Evolutionary conservation across 1,140 invertebrate species (phyloP).

Genomic region (Tribolium madens): DNA sequence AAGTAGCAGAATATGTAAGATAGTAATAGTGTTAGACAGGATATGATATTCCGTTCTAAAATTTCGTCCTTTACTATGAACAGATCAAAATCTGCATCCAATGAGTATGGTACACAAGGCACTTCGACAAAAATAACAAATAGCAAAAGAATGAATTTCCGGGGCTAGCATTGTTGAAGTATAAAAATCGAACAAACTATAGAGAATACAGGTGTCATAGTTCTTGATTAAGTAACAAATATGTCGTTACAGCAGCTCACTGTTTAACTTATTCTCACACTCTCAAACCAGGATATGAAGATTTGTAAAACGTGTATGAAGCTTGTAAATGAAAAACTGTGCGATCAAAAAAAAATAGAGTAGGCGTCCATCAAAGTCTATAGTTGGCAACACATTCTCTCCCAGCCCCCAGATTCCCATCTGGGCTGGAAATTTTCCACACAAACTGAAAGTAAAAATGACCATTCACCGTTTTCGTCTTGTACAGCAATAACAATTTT

Average conservation of each 20-base stretch:
- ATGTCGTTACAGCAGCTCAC: constrained; percentile 71
- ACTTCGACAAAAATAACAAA: not conserved
- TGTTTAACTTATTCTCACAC: constrained; percentile 61
- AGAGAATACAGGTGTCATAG: constrained; percentile 66
- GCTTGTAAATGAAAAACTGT: too few relatives aligned
- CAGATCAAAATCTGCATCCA: not conserved
- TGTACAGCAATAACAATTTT: too few relatives aligned
- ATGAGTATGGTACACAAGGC: not conserved
- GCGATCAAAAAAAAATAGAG: not conserved
- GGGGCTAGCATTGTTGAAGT: constrained; percentile 62
- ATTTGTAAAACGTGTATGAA: constrained; percentile 48
- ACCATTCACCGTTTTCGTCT: too few relatives aligned
- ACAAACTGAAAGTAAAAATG: too few relatives aligned
- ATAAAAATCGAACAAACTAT: constrained; percentile 51
- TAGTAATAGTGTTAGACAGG: not conserved
- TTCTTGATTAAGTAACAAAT: constrained; percentile 66
- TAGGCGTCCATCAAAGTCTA: too few relatives aligned
- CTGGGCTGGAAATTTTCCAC: too few relatives aligned
- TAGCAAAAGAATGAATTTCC: constrained; percentile 68
- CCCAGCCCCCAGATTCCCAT: too few relatives aligned
- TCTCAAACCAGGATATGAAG: constrained; percentile 39
- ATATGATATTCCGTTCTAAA: not conserved
- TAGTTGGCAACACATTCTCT: too few relatives aligned
- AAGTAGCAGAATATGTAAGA: not conserved
- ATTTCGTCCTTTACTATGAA: not conserved